phyloP scores from a whole-genome alignment of 2,888 invertebrate genomes.

The Standfussiana lucernea region DNA sequence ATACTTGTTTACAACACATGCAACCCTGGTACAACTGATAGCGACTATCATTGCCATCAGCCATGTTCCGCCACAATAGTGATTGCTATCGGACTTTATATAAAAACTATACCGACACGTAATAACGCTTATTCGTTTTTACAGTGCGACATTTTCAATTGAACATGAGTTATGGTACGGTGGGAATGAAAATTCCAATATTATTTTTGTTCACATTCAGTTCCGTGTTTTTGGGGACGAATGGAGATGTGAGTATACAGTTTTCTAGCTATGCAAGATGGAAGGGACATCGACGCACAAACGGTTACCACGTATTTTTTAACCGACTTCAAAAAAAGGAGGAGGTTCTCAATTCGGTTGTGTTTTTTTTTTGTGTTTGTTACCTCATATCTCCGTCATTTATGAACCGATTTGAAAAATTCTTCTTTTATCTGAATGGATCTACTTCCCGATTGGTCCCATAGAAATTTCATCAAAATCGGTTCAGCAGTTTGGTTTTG shows the following conservation, averaged over 20 bases:
- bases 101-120: conserved; percentile 67
- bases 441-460: too few relatives aligned
- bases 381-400: too few relatives aligned
- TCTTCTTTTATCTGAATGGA: too few relatives aligned
- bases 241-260: conserved; percentile 53
- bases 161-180: conserved; percentile 48
- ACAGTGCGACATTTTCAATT: conserved; percentile 32
- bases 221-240: conserved; percentile 43
- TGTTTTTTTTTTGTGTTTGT: too few relatives aligned
- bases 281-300: too few relatives aligned
- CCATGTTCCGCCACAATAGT: conserved; percentile 61
- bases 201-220: conserved; percentile 45
- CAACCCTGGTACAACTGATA: conserved; percentile 56
- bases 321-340: too few relatives aligned
- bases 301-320: too few relatives aligned
- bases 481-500: too few relatives aligned
- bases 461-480: too few relatives aligned
- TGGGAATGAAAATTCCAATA: conserved; percentile 47
- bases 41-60: conserved; percentile 57
- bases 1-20: conserved; percentile 60
- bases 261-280: background rate
- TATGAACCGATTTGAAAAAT: too few relatives aligned
- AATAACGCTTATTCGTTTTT: conserved; percentile 45
- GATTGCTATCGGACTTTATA: conserved; percentile 75
- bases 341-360: too few relatives aligned